Conservation (phyloP, 2,888 invertebrate genomes). For the Rhabditophanes sp. region DNA sequence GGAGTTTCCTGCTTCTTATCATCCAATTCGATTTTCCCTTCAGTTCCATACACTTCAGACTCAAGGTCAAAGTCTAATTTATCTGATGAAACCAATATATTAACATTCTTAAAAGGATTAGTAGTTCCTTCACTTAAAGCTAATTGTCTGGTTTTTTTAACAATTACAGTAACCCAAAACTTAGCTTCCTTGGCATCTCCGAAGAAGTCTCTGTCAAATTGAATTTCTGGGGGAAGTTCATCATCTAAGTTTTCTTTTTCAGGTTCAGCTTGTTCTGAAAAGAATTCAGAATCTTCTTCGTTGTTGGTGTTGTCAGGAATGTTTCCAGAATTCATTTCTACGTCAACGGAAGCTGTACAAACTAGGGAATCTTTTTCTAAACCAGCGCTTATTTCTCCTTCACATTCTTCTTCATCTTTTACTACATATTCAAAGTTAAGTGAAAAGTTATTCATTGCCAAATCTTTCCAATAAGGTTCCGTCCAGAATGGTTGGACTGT, state of each 20-base stretch:
- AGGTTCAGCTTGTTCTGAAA: slow-evolving; percentile 1
- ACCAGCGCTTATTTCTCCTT: slow-evolving; percentile 2
- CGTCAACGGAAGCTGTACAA: slow-evolving; percentile 4
- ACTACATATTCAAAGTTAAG: slow-evolving; percentile 30
- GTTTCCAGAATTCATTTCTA: slow-evolving; percentile 5
- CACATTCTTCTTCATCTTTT: slow-evolving; percentile 7
- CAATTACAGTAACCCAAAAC: slow-evolving; percentile 17
- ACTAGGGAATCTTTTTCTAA: slow-evolving; percentile 3
- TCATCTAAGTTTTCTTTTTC: slow-evolving; percentile 30
- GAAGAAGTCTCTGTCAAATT: slow-evolving; percentile 35
- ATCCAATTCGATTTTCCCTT: too few relatives aligned
- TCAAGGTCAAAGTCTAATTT: too few relatives aligned
- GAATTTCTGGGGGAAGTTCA: slow-evolving; percentile 30
- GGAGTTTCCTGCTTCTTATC: too few relatives aligned
- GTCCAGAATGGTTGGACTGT: slow-evolving; percentile 40
- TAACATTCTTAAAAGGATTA: too few relatives aligned
- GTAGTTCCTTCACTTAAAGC: slow-evolving; percentile 4
- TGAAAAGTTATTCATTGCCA: slow-evolving; percentile 25
- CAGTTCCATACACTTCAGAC: too few relatives aligned
- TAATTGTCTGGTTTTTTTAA: slow-evolving; percentile 22
- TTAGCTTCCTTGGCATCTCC: slow-evolving; percentile 21
- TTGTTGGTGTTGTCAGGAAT: slow-evolving; percentile 1
- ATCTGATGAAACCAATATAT: too few relatives aligned
- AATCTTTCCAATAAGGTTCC: slow-evolving; percentile 33
- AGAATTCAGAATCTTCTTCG: slow-evolving; percentile 2